A percentile compares a stretch with the other conserved stretches of the same genome.
phyloP scores from a whole-genome alignment of 1,140 invertebrate species.

The Lamellibrachia luymesi region DNA sequence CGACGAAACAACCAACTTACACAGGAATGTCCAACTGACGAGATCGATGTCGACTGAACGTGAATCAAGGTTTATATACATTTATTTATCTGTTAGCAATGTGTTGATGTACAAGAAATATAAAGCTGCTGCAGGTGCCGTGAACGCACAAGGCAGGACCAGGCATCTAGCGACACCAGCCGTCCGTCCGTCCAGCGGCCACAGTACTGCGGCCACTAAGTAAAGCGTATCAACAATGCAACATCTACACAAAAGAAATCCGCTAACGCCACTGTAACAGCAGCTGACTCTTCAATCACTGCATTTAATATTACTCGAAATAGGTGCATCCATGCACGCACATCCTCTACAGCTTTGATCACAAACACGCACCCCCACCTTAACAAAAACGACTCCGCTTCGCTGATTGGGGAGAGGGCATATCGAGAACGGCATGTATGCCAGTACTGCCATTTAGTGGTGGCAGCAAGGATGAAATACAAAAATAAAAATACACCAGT shows the following conservation, averaged over 20 bases:
- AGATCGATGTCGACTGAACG: not conserved
- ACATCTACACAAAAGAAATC: not conserved
- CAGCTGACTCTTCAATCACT: not conserved
- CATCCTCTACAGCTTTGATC: not conserved
- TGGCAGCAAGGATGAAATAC: not conserved
- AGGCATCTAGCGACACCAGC: no score
- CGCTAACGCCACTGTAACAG: not conserved
- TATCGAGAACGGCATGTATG: not conserved
- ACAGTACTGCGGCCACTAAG: not conserved
- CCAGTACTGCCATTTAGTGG: not conserved
- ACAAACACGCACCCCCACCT: not conserved
- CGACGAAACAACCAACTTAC: not conserved
- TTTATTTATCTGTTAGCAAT: slow-evolving; percentile 1
- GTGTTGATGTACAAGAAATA: not conserved
- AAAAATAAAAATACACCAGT: slow-evolving; percentile 6
- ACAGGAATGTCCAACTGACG: not conserved
- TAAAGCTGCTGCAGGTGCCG: not conserved
- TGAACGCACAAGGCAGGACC: not conserved
- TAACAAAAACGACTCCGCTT: not conserved
- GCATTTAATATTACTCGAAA: not conserved
- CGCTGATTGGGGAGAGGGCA: not conserved
- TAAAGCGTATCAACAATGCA: not conserved
- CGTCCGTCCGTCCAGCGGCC: not conserved
- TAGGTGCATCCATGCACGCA: not conserved
- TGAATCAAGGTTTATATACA: slow-evolving; percentile 5